Evolutionary conservation across 2,113 vertebrate genomes (phyloP), one percentile per base, ranked within the genome.

Genomic region (Ictidomys tridecemlineatus): DNA sequence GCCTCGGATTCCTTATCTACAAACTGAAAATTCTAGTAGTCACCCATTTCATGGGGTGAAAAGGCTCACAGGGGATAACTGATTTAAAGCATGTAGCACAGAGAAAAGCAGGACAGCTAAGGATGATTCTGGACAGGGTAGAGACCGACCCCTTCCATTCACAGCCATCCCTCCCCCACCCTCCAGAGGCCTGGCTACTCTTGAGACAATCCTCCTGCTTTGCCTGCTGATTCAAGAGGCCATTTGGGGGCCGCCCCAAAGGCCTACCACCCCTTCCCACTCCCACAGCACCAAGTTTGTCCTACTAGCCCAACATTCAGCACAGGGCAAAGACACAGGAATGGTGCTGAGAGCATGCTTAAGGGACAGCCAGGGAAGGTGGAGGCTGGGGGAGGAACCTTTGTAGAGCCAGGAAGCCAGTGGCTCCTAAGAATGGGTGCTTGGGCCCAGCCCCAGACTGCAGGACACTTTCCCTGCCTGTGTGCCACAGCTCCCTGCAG

Each of bases 281-380:
- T 30, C 32, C 39, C 10, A 22, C 58, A 8, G 30, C 67, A 24
- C 30, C 39, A 6, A 3, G 37, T 65, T 37, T 80, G 53, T 8
- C 32, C 30, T 4, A 24, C 51, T 28, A 8, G 30, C 74, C 28
- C 28, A 3, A 3, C 24, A 32, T 34, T 61, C 45, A 42, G 1
- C 20, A 4, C 8, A 0, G 61, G 22, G 9, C 1, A 3, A 7
- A 24, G 5, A 5, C 32, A 28, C 2, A 1, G 58, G 51, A 16
- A 13, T 5, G 18, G 12, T 3, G 32, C 2, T 17, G 18, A 48
- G 13, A 6, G n/a, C 5, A 67, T n/a, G 70, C 42, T 12, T n/a
- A 61, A 45, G 6, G 45, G 93, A 45, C 74, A 39, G 4, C 13
- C 17, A 56, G 45, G 30, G 34, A 6, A 8, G 11, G 67, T 42